Evolutionary conservation across 1,140 invertebrate species (phyloP), one percentile per base, ranked within the genome.

Genomic region (Anastatus disparis): DNA sequence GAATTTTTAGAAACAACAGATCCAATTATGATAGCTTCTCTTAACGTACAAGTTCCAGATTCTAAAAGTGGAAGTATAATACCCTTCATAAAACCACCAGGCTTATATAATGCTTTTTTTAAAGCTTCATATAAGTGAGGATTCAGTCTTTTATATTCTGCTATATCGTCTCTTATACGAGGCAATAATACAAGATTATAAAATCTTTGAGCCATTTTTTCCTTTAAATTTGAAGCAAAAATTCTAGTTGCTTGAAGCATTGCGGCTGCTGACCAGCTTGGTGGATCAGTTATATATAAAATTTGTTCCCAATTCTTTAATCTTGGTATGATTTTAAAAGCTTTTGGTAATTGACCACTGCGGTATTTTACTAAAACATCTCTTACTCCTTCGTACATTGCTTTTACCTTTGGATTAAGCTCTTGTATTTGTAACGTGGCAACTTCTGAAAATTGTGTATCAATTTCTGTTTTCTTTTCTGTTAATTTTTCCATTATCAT

Each of bases 11-110:
- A 90, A 31, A 99, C 80, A 0, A 99, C 93, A 42, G 96, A 97
- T 3, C 96, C 94, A 72, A 99, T 86, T 63, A 99, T 98, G 27
- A 96, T 93, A 0, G 98, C 97, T 88, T 99, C 98, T 72, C 97
- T 86, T 46, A 99, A 85, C 2, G 96, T 97, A 81, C 97, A 99
- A 70, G 93, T 94, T 38, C 96, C 96, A 76, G 93, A 91, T 91
- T 97, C 94, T 77, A 97, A 92, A 15, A 99, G 84, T 2, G 97
- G 97, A 40, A 99, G 77, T 29, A 99, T 84, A 76, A 99, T 93
- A 75, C 97, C 98, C 87, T 99, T 99, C 93, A 99, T 99, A 78
- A 99, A 99, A n/a, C 94, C 97, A 55, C 93, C 96, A 48, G 98
- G 97, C 82, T 99, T 99, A 82, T 95, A 99, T 0, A 99, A 85